Base-by-base conservation (phyloP, 1,140 invertebrate species). In the Lerema accius region DNA sequence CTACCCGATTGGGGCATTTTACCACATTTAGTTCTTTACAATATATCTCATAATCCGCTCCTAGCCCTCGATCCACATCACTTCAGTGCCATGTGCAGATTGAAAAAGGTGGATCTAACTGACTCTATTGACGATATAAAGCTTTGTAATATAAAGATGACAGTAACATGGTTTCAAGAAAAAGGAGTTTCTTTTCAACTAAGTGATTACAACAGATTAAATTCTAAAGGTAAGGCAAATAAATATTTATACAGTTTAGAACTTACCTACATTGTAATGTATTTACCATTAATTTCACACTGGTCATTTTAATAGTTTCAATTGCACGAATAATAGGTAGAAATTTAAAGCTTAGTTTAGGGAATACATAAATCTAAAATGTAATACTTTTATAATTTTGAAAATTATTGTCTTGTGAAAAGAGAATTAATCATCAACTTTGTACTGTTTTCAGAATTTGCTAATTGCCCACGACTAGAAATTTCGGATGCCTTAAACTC, bases 1-100 rank as follows among this genome's bases (percentile, higher is more conserved):
- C 65, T 93, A 56, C 92, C 92, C 48, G 81, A 92, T 78, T 88
- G 92, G 76, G 93, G 93, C 15, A 76, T 90, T 50, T 19, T 93
- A 28, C 92, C 92, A 0, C 76, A 90, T 16, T 48, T 92, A 59
- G 26, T 77, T 14, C 64, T 86, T 2, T 90, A 91, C 42, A 92
- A 92, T 53, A 80, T 92, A 9, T 92, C 91, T 1, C 69, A 82
- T 16, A 92, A 92, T 72, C 80, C 76, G 2, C 69, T 92, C 1
- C 69, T 26, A 10, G 66, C 65, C 0, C 53, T 92, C 3, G 78
- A 77, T 1, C 71, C 84, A 0, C 17, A 71, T 4, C 74, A 86
- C 13, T 89, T 92, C 37, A 82, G 86, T 11, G 49, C 74, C 4
- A 83, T 91, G 79, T 92, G 91, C 66, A 86, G 81, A 43, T 65